Percentiles rank a stretch among this genome's conserved stretches.
phyloP scores from a whole-genome alignment of 2,113 vertebrate genomes.

The Excalfactoria chinensis region DNA sequence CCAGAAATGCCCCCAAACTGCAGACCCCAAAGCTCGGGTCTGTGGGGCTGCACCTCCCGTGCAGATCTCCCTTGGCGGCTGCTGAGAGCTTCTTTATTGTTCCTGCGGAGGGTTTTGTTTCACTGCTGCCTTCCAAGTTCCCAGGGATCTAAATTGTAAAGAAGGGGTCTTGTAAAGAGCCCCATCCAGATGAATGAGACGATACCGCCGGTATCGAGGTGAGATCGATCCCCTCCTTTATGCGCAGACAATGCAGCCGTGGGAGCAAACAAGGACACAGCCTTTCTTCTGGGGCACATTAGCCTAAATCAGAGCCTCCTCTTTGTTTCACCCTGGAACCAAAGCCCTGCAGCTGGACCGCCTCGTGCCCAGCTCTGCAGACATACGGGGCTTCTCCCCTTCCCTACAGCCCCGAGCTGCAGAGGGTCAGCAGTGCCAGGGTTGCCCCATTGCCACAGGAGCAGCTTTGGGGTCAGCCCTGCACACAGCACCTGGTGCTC shows the following conservation, averaged over 20 bases:
- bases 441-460: not conserved
- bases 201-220: conserved; percentile 46
- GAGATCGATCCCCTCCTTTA: conserved; percentile 58
- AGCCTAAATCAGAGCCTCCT: conserved; percentile 35
- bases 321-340: conserved; percentile 30
- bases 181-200: conserved; percentile 59
- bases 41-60: not conserved
- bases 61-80: not conserved
- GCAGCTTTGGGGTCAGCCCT: accelerated
- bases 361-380: not conserved
- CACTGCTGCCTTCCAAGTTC: conserved; percentile 68
- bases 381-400: not conserved
- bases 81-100: conserved; percentile 47
- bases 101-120: conserved; percentile 39
- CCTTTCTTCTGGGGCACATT: conserved; percentile 37
- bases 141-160: conserved; percentile 71
- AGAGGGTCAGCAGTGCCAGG: not conserved
- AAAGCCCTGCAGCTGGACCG: conserved; percentile 37
- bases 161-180: conserved; percentile 50
- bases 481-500: accelerated
- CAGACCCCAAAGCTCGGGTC: not conserved
- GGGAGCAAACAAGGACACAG: conserved; percentile 67
- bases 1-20: not conserved
- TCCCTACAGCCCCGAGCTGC: accelerated
- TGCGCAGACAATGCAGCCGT: conserved; percentile 48